Base-by-base conservation (phyloP, 2,113 vertebrate genomes). In the Gymnarchus niloticus region DNA sequence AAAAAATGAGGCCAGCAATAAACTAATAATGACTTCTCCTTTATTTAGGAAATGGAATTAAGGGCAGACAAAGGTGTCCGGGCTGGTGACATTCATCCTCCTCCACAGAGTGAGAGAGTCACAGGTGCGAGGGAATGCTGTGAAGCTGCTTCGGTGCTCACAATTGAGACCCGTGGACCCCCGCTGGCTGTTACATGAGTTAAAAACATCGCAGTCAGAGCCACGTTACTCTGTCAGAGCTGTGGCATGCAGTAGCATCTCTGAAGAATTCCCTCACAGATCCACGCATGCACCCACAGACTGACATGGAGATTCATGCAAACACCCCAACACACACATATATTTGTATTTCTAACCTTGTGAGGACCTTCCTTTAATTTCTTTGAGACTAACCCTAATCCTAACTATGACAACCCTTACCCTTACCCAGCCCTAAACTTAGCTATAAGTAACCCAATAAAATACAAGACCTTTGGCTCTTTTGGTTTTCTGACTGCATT, bases 1-100 rank as follows among this genome's bases (percentile, higher is more conserved):
- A 92, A 92, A 92, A 92, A 92, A 92, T 92, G 93, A 92, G 91
- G 94, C 91, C 90, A 90, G 91, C 93, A 94, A 94, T 94, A 95
- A 93, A 95, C 94, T 94, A 95, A 94, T 94, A 92, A 93, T 92
- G 93, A 91, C 92, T 91, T 90, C 90, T 89, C 87, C 89, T 92
- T 91, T 94, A 95, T 95, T 94, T 95, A 93, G 93, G 93, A 93
- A 94, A 92, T 91, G 90, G 89, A 93, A 93, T 90, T 91, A 92
- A 84, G 86, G 49, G 61, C 23, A 77, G 25, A 87, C 46, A 90
- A 90, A 88, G 88, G 88, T 84, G 91, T 88, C 89, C 82, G 89
- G 91, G 89, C 87, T 88, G 87, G 83, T 87, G 86, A 19, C 28
- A 23, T 85, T 82, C 87, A 88, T 91, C 86, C 85, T 88, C 86